phyloP scores from a whole-genome alignment of 2,888 invertebrate species.

The Tiliacea aurago region DNA sequence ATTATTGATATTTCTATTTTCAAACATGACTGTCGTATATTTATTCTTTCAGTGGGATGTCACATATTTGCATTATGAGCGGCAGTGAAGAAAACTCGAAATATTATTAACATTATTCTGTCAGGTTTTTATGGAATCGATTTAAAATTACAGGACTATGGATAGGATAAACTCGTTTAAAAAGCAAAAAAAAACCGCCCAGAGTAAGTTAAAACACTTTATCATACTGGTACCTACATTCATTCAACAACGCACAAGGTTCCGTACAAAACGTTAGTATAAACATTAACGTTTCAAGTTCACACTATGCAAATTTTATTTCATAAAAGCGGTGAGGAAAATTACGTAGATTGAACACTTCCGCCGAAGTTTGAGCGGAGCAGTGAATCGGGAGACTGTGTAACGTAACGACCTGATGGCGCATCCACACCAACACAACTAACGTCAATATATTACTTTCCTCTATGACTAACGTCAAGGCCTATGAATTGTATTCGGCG shows the following conservation, averaged over 20 bases:
- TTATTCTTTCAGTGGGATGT: no score
- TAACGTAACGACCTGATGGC: slow-evolving; percentile 32
- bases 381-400: slow-evolving; percentile 49
- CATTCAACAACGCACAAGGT: slow-evolving; percentile 13
- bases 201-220: slow-evolving; percentile 20
- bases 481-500: not conserved
- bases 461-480: no score
- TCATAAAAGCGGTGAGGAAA: slow-evolving; percentile 68
- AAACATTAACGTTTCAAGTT: slow-evolving; percentile 50
- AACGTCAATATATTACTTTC: no score
- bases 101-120: no score
- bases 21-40: no score
- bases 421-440: slow-evolving; percentile 8
- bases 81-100: no score
- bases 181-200: not conserved
- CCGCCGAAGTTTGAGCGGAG: slow-evolving; percentile 61
- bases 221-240: slow-evolving; percentile 12
- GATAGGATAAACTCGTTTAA: no score
- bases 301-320: slow-evolving; percentile 69
- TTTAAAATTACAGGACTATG: no score
- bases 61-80: no score
- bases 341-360: slow-evolving; percentile 71
- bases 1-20: no score
- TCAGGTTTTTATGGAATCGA: no score
- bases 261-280: slow-evolving; percentile 25